phyloP scores from a whole-genome alignment of 2,113 vertebrate genomes.

The Corythoichthys intestinalis region DNA sequence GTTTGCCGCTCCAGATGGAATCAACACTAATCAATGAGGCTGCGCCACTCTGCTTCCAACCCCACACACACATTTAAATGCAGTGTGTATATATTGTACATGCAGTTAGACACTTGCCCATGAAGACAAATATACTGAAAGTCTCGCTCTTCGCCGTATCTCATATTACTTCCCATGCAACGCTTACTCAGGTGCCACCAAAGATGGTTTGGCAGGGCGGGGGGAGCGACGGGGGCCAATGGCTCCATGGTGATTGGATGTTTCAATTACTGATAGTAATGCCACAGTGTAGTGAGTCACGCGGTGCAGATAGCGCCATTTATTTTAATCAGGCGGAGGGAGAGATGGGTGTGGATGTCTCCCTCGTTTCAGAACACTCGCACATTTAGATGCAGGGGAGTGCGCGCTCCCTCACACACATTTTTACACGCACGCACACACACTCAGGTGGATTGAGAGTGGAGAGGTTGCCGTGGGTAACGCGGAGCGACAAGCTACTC shows the following conservation, averaged over 20 bases:
- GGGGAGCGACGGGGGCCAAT: conserved; percentile 50
- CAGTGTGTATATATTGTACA: conserved; percentile 9
- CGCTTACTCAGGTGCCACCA: conserved; percentile 65
- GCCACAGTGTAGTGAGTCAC: conserved; percentile 74
- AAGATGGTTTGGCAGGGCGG: conserved; percentile 64
- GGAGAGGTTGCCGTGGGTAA: conserved; percentile 75
- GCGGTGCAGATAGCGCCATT: conserved; percentile 75
- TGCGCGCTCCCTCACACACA: conserved; percentile 24
- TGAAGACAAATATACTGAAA: conserved; percentile 12
- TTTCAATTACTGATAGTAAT: conserved; percentile 77
- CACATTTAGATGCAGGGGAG: conserved; percentile 70
- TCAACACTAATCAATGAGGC: conserved; percentile 98
- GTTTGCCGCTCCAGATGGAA: conserved; percentile 89
- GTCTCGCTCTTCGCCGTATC: conserved; percentile 28
- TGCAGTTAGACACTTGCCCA: conserved; percentile 1
- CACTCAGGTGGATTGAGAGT: conserved; percentile 63
- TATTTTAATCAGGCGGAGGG: conserved; percentile 74
- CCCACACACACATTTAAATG: conserved; percentile 57
- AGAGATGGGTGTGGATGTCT: conserved; percentile 72
- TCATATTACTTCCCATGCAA: conserved; percentile 56
- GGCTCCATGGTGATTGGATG: conserved; percentile 73
- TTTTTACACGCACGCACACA: conserved; percentile 30
- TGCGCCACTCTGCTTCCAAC: conserved; percentile 85
- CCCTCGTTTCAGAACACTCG: conserved; percentile 63
- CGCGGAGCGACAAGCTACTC: conserved; percentile 70